These are phyloP conservation scores for Paradisaea rubra DNA, from an alignment of 2,113 vertebrate genomes.

Conservation along the genomic window DNA sequence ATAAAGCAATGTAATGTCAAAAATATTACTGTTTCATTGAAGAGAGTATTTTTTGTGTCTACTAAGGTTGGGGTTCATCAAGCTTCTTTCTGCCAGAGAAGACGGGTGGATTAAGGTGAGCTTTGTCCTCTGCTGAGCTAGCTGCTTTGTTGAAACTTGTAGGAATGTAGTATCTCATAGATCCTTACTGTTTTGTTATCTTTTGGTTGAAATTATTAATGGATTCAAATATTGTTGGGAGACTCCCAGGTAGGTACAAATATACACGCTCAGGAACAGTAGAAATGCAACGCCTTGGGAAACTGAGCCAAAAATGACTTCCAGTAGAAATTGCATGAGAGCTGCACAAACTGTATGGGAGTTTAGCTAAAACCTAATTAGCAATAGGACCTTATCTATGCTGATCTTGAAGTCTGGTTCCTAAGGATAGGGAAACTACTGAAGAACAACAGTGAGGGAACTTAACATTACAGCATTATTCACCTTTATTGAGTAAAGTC, in stretches of 20 bases:
- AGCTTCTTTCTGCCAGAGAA: neutral
- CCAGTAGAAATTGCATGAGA: neutral
- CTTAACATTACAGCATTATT: neutral
- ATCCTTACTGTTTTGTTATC: neutral
- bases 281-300: neutral
- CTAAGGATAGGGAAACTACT: neutral
- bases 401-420: neutral
- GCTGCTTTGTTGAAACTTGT: neutral
- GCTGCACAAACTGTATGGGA: neutral
- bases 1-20: neutral
- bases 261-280: fast-evolving
- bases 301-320: neutral
- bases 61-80: neutral
- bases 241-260: neutral
- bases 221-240: neutral
- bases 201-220: neutral
- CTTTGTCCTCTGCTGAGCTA: neutral
- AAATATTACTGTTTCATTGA: neutral
- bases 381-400: neutral
- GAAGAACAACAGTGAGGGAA: neutral
- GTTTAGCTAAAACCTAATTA: neutral
- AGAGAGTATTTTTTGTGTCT: neutral
- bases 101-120: neutral
- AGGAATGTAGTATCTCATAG: neutral
- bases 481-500: neutral